Conservation (phyloP, 2,797 vertebrate species). For the Alfaro cultratus region DNA sequence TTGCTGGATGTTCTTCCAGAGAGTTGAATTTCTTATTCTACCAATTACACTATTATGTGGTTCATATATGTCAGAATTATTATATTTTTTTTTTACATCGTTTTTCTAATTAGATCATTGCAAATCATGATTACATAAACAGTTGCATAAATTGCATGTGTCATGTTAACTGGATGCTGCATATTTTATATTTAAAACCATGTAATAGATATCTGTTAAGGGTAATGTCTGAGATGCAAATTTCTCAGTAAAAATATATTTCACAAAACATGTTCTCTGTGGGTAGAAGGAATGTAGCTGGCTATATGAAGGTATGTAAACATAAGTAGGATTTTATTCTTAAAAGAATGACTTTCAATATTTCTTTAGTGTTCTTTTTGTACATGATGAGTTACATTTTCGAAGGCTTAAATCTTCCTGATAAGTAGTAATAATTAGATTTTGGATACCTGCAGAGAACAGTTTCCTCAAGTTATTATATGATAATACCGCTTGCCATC, state of each 20-base stretch:
- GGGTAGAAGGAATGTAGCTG: not conserved
- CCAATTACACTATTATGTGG: not conserved
- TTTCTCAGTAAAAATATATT: not conserved
- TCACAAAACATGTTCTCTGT: not conserved
- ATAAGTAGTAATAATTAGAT: not conserved
- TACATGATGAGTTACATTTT: not conserved
- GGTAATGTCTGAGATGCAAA: not conserved
- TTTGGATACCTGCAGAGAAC: not conserved
- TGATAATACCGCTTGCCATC: not conserved
- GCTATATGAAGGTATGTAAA: not conserved
- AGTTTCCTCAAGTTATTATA: not conserved
- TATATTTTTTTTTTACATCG: not conserved
- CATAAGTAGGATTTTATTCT: not conserved
- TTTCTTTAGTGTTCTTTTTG: not conserved
- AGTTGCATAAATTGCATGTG: not conserved
- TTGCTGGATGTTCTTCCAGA: not conserved
- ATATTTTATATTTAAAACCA: not conserved
- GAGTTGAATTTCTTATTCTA: not conserved
- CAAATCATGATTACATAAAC: not conserved
- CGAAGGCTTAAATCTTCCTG: not conserved
- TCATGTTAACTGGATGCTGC: not conserved
- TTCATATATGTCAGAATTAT: not conserved
- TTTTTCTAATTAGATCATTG: not conserved
- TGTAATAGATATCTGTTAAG: not conserved
- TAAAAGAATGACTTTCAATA: not conserved